A percentile compares a stretch with the other conserved stretches of the same genome.
Conservation (phyloP, 2,797 vertebrate genomes). For the Iguana delicatissima region DNA sequence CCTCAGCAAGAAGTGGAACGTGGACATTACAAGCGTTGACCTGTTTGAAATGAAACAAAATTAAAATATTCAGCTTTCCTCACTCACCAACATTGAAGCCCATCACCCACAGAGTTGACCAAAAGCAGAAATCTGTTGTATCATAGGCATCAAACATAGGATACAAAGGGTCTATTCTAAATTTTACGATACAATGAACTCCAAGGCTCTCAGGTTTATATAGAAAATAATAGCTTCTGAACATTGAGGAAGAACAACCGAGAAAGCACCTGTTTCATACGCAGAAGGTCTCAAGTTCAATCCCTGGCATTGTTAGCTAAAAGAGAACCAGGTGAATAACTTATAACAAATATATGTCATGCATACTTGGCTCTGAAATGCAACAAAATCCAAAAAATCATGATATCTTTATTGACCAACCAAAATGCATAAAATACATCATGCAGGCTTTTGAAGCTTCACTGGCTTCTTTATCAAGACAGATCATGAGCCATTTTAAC, state of each 20-base stretch:
- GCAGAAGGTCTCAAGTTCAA: background rate
- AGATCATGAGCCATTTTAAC: too few relatives aligned
- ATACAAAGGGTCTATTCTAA: background rate
- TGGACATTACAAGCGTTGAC: slow-evolving; percentile 6
- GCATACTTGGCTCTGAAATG: too few relatives aligned
- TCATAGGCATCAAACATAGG: background rate
- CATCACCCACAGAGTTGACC: background rate
- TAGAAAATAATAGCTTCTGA: background rate
- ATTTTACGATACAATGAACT: background rate
- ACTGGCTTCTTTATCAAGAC: too few relatives aligned
- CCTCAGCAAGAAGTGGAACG: slow-evolving; percentile 21
- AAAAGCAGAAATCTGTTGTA: background rate
- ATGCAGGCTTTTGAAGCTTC: too few relatives aligned
- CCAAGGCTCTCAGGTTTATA: background rate
- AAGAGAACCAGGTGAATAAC: background rate
- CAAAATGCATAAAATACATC: too few relatives aligned
- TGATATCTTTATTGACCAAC: too few relatives aligned
- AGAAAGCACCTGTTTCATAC: background rate
- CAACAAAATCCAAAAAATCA: too few relatives aligned
- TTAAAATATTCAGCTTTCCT: background rate
- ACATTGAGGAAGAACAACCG: background rate
- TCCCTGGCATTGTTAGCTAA: background rate
- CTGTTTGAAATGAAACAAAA: slow-evolving; percentile 32
- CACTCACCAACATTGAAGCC: background rate
- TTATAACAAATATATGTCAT: too few relatives aligned